phyloP scores from a whole-genome alignment of 2,888 invertebrate genomes.

The Troilus luridus region DNA sequence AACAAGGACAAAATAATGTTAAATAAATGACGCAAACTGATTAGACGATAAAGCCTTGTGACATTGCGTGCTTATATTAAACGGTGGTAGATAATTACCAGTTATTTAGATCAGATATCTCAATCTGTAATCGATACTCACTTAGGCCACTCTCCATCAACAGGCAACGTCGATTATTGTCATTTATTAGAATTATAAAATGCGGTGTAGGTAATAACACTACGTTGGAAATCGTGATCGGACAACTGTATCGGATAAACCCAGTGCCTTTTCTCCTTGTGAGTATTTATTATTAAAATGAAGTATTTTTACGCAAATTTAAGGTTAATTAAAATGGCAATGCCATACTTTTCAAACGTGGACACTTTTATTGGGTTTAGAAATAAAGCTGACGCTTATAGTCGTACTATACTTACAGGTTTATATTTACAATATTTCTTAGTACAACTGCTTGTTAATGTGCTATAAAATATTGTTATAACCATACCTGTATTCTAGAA shows the following conservation, averaged over 20 bases:
- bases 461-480: too few species aligned
- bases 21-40: not conserved
- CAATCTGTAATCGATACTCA: not conserved
- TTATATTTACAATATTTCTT: too few species aligned
- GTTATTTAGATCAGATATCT: not conserved
- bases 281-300: too few species aligned
- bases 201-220: not conserved
- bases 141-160: not conserved
- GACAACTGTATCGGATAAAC: not conserved
- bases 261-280: not conserved
- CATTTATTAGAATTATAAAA: not conserved
- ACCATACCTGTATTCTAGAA: too few species aligned
- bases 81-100: not conserved
- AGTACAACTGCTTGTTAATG: too few species aligned
- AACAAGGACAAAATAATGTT: not conserved
- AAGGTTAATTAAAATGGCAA: too few species aligned
- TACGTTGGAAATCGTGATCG: not conserved
- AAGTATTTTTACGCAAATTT: too few species aligned
- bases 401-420: too few species aligned
- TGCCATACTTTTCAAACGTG: too few species aligned
- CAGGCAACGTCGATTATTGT: not conserved
- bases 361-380: too few species aligned
- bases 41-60: not conserved
- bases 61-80: not conserved
- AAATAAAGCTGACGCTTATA: too few species aligned